Evolutionary conservation across 1,140 invertebrate species (phyloP), one percentile per base, ranked within the genome.

Genomic region (Colletes latitarsis): DNA sequence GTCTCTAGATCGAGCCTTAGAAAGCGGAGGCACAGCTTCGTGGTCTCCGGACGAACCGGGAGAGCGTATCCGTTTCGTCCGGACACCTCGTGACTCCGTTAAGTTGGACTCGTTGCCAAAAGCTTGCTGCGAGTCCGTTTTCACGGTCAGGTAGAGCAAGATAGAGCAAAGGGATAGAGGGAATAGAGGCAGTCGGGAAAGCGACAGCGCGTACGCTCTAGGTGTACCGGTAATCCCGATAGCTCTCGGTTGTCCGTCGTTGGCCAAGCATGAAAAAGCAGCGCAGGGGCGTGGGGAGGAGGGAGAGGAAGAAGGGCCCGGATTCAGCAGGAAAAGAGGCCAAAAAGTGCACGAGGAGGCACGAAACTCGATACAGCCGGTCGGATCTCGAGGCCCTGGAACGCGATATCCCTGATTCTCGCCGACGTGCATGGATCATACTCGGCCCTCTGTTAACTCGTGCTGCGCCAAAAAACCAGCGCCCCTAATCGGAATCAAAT

Each of bases 381-480:
- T 81, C 77, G 84, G 81, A 85, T 88, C 85, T 86, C 55, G 80
- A 73, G 86, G 82, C 80, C 83, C 69, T 86, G 91, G 89, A 92
- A 93, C 85, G 89, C 89, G 92, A 93, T 93, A 93, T 90, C 91
- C 88, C 92, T 93, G 91, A 92, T 89, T 92, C 88, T 83, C 82
- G 89, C 91, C 91, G 91, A 89, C 90, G 85, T 86, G 80, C 87
- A 78, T 85, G 88, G 86, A 91, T 92, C 88, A 92, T 92, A 89
- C 88, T 88, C 84, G 71, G 80, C 75, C 73, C 88, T 87, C 88
- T 86, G 84, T 90, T 88, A 85, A 84, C 85, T 89, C 88, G 70
- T 88, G 88, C 58, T 67, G 82, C 82, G 81, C 78, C 81, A 67
- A 90, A 83, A 89, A 88, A 87, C 72, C 84, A 57, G 43, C 77